Evolutionary conservation across 2,888 invertebrate species (phyloP), one percentile per base, ranked within the genome.

Genomic region (Phytoseiulus persimilis): DNA sequence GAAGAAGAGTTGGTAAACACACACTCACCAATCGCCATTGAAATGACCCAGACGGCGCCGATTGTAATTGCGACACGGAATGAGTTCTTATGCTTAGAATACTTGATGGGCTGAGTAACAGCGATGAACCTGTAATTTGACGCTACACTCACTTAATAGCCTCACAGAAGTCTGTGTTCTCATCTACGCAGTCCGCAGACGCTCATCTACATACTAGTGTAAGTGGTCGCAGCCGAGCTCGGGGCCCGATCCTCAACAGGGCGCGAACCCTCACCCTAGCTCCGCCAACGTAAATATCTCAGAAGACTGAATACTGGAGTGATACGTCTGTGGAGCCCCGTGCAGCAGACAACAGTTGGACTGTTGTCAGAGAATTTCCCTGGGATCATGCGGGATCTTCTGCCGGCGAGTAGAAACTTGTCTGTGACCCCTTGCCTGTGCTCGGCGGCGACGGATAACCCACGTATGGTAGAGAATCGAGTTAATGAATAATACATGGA

Each of bases 31-130:
- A 99, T 99, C 90, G 97, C 96, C 0, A 96, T 96, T 90, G 96
- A 96, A 93, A 99, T 96, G 91, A 96, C 95, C 99, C 99, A 99
- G 90, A 98, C 98, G 91, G 98, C 94, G 83, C 96, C 95, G 92
- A 99, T 97, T 92, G 98, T 99, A 93, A 98, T 94, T 95, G 96
- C 96, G 89, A 98, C 97, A 91, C 99, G 95, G 90, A 95, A 94
- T 94, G 96, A 97, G 94, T 97, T 98, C 94, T 98, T 97, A 94
- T 98, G 98, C 93, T 98, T 97, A 90, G 98, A 98, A 94, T 99
- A 99, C 93, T 98, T 97, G 93, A 99, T 98, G 92, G 99, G 99
- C 93, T 97, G 96, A 89, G 98, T 99, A 91, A 99, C 99, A 91
- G 99, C 99, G 92, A 99, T 98, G 93, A 98, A 99, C 94, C 99